Base-by-base conservation (phyloP, 1,140 invertebrate species). In the Nasonia vitripennis region DNA sequence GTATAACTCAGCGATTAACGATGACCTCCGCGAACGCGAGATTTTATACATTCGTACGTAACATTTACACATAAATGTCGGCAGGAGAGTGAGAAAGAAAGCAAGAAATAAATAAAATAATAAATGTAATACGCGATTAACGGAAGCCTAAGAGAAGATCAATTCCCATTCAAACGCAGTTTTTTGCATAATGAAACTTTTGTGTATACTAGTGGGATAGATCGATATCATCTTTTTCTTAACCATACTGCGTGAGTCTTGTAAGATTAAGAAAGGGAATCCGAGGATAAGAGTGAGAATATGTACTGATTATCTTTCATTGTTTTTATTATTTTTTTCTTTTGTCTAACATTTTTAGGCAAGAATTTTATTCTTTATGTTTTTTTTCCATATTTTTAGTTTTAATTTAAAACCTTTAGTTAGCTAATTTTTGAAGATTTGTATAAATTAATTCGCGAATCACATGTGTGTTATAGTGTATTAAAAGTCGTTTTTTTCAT, bases 31-130 rank as follows among this genome's bases (percentile, higher is more conserved):
- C 55, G 23, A 83, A 83, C 45, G 87, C 81, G 86, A 89, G 86
- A 89, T 92, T 92, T 92, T 92, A 92, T 92, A 92, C 92, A 92
- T 92, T 92, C 91, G 89, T 92, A 92, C 89, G 87, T 91, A 90
- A 85, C 41, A 73, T 81, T 85, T 85, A 85, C 68, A 85, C 41
- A 77, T 70, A 77, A 85, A 77, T 81, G 41, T 77, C 68, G 45
- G 34, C 62, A 71, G 68, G 27, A 31, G 68, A 27, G 37, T 34
- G 51, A 67, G 7, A 67, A 70, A 51, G 45, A 68, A 31, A 78
- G 70, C 41, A 80, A 55, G 67, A 85, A 81, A 74, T 67, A 75
- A 81, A 67, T 85, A 85, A 85, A 85, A 81, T 81, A 81, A 81
- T 81, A 81, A 81, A 51, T 85, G 62, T 81, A 85, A 81, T 77